Base-by-base conservation (phyloP, 2,797 vertebrate genomes). In the Sardinella longiceps region DNA sequence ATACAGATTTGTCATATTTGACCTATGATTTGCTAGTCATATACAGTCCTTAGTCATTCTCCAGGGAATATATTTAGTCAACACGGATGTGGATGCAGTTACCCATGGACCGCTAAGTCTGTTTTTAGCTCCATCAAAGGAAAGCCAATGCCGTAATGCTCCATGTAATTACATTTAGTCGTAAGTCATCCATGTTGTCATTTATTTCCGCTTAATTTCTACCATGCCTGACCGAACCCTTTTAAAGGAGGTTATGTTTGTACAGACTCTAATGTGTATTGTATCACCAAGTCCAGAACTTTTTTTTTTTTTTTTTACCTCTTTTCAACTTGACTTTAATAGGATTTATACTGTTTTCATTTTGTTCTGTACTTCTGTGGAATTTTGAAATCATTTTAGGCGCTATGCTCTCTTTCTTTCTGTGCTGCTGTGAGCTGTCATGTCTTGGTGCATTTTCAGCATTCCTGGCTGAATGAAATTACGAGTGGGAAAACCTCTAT, bases 391-490 rank as follows among this genome's bases (percentile, higher is more conserved):
- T 7, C 7, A 77, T 23, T 77, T 77, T 25, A 18, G 30, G 20
- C 7, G 15, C 37, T 5, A 9, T 77, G 28, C 37, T 60, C 23
- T 60, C n/a, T 77, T 77, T 77, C 39, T 43, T 43, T 77, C 5
- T 9, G 70, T 9, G 18, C 37, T 77, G 70, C 70, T 37, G 9
- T 43, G 70, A 77, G 70, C 37, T 86, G 83, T 82, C 83, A 56
- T 82, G 39, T 77, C 84, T 83, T 53, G 46, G 66, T 81, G 87
- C 81, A 84, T 88, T 85, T 83, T 43, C 80, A 82, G 63, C 83
- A 88, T 90, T 87, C 83, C 80, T 80, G 83, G 84, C 83, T 83
- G 85, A 63, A 81, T 82, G 53, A 88, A 85, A 82, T 87, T 83
- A 85, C 43, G 51, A 87, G 66, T 82, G 81, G 83, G 86, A 83